Conservation (phyloP, 2,113 vertebrate genomes). For the Phalacrocorax pelagicus region DNA sequence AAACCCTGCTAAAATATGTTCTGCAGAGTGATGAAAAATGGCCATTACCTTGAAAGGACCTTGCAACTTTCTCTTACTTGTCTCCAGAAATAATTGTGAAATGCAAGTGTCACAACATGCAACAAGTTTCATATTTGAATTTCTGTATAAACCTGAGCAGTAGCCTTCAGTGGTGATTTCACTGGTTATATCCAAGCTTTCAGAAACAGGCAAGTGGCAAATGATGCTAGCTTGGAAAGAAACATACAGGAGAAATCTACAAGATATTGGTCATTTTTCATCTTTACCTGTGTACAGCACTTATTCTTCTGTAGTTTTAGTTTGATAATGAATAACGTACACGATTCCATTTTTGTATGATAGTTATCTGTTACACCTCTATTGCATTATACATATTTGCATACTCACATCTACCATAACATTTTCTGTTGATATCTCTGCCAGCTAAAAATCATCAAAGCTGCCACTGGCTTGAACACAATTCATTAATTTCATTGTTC, state of each 20-base stretch:
- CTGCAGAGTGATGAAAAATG: not conserved
- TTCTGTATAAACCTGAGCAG: not conserved
- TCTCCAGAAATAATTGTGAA: not conserved
- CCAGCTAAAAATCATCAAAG: not conserved
- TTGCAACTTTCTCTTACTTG: not conserved
- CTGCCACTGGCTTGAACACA: not conserved
- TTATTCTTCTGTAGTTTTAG: not conserved
- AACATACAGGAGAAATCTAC: not conserved
- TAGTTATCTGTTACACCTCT: not conserved
- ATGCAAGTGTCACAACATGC: not conserved
- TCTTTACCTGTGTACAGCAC: not conserved
- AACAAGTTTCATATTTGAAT: not conserved
- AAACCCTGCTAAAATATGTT: not conserved
- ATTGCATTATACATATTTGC: not conserved
- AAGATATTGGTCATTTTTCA: not conserved
- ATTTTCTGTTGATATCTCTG: not conserved
- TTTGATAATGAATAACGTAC: not conserved
- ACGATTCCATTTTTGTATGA: not conserved
- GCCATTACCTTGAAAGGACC: not conserved
- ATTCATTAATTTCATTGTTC: conserved; percentile 47
- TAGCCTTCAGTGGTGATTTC: not conserved
- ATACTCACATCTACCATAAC: not conserved
- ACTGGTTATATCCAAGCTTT: not conserved
- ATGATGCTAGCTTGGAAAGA: rapidly evolving
- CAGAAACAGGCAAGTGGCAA: not conserved